phyloP scores from a whole-genome alignment of 2,113 vertebrate species.

The Hypocryptadius cinnamomeus region DNA sequence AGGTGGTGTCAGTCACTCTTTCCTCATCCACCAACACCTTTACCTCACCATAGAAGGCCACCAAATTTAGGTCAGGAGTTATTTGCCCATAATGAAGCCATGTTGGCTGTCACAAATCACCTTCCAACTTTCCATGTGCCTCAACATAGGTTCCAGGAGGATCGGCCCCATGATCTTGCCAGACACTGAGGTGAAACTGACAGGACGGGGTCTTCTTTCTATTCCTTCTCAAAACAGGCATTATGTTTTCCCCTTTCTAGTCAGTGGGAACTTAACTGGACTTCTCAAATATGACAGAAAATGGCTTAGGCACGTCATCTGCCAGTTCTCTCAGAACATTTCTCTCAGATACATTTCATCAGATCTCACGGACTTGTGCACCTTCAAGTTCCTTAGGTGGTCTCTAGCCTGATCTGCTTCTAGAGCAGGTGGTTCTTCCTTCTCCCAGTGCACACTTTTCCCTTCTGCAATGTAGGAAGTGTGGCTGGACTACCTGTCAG shows the following conservation, averaged over 20 bases:
- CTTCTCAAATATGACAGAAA: neutral
- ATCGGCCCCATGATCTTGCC: neutral
- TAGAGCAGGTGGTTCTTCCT: neutral
- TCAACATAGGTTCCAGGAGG: neutral
- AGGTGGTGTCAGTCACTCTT: neutral
- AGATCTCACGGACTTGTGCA: neutral
- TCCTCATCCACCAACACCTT: neutral
- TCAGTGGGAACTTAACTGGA: neutral
- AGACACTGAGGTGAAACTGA: neutral
- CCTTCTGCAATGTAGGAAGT: neutral
- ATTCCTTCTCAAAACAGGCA: neutral
- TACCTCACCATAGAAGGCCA: neutral
- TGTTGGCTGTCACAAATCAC: neutral
- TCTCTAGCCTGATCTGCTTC: neutral
- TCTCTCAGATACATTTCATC: neutral
- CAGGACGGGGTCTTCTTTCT: neutral
- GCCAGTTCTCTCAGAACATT: neutral
- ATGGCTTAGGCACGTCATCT: neutral
- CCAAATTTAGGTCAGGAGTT: neutral
- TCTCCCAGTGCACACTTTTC: neutral
- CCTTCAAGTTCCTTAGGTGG: neutral
- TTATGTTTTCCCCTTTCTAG: neutral
- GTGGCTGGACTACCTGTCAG: neutral
- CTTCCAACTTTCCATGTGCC: neutral
- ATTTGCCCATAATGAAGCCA: neutral